Conservation (phyloP, 2,797 vertebrate genomes). For the Okamejei kenojei region DNA sequence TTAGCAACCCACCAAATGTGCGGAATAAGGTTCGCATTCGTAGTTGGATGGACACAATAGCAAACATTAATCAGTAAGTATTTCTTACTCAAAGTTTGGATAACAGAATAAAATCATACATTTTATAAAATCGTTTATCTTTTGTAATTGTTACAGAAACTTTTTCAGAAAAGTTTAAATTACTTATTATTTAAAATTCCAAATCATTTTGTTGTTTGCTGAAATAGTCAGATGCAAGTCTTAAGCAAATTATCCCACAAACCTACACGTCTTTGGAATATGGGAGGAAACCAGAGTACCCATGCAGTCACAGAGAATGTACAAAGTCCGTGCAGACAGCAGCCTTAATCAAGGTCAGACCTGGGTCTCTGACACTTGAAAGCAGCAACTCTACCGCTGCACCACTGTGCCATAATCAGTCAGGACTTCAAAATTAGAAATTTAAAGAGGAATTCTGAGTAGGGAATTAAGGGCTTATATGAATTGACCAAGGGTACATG, state of each 20-base stretch:
- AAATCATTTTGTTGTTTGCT: not conserved
- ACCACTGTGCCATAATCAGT: too few species aligned
- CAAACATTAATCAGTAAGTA: conserved; percentile 97
- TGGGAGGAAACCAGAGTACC: too few species aligned
- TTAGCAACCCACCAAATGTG: conserved; percentile 94
- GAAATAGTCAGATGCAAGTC: not conserved
- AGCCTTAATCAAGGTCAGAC: too few species aligned
- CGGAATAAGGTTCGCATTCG: conserved; percentile 94
- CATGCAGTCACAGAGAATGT: too few species aligned
- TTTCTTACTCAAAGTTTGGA: not conserved
- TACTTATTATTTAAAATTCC: not conserved
- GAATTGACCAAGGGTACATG: not conserved
- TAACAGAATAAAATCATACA: not conserved
- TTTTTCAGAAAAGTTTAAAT: not conserved
- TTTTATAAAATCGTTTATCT: not conserved
- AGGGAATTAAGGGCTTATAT: not conserved
- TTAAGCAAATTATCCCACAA: too few species aligned
- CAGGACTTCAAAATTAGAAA: not conserved
- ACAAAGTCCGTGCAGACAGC: too few species aligned
- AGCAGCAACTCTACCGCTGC: too few species aligned
- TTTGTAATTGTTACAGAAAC: not conserved
- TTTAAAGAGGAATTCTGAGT: not conserved
- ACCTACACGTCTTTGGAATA: too few species aligned
- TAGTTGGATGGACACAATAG: conserved; percentile 98
- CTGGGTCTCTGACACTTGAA: too few species aligned